These are phyloP conservation scores for Reticulitermes lucifugus DNA, from an alignment of 2,888 invertebrate species.

Conservation along the genomic window DNA sequence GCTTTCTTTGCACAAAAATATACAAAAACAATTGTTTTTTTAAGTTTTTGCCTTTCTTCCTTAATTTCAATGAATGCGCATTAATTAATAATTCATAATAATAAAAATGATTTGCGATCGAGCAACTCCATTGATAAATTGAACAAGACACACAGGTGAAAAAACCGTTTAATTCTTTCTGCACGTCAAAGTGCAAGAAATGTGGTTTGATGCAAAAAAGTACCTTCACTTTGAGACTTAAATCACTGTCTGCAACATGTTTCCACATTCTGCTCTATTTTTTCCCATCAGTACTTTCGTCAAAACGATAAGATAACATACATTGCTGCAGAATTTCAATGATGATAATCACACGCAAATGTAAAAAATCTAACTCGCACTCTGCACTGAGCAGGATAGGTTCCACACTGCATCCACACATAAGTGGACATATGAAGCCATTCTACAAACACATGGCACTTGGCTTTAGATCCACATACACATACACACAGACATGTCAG, in stretches of 20 bases:
- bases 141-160: slow-evolving; percentile 51
- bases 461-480: background rate
- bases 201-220: slow-evolving; percentile 35
- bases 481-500: too few species aligned
- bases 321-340: slow-evolving; percentile 11
- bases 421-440: slow-evolving; percentile 20
- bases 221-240: slow-evolving; percentile 16
- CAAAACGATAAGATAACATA: background rate
- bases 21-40: slow-evolving; percentile 45
- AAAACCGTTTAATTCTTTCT: slow-evolving; percentile 40
- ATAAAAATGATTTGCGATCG: slow-evolving; percentile 46
- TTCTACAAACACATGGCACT: slow-evolving; percentile 13
- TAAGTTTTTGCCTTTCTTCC: slow-evolving; percentile 31
- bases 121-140: slow-evolving; percentile 42
- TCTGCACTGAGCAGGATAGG: background rate
- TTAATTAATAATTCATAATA: slow-evolving; percentile 44
- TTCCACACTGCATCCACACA: slow-evolving; percentile 20
- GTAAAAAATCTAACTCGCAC: slow-evolving; percentile 26
- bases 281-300: background rate
- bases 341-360: slow-evolving; percentile 29
- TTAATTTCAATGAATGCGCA: slow-evolving; percentile 46
- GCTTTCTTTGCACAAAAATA: slow-evolving; percentile 47
- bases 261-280: background rate
- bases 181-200: slow-evolving; percentile 34
- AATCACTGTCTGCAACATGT: background rate